A percentile compares a stretch with the other conserved stretches of the same genome.
phyloP scores from a whole-genome alignment of 2,113 vertebrate genomes.

The Eptesicus fuscus region DNA sequence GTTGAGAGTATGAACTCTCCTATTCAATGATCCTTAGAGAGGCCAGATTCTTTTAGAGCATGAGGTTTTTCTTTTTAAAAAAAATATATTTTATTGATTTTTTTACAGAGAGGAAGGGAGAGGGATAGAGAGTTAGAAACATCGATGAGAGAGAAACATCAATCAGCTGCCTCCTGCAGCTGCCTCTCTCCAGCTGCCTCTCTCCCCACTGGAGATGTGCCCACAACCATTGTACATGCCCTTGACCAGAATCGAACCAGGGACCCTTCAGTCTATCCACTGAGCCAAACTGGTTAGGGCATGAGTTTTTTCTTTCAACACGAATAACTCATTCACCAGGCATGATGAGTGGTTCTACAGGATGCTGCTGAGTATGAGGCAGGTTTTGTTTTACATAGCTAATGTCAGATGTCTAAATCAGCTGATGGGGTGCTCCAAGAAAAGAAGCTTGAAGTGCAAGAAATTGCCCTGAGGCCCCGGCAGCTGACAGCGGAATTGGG shows the following conservation, averaged over 20 bases:
- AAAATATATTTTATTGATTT: no score
- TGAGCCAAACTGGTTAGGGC: neutral
- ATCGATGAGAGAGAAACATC: no score
- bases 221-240: no score
- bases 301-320: neutral
- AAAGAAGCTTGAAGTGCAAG: constrained; percentile 5
- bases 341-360: neutral
- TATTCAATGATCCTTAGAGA: neutral
- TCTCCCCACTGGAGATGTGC: no score
- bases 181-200: no score
- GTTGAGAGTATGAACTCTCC: neutral
- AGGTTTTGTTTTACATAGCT: constrained; percentile 6
- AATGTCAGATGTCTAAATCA: neutral
- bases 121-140: no score
- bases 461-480: neutral
- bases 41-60: neutral
- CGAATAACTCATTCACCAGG: neutral
- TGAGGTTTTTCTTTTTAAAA: neutral
- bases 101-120: no score
- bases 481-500: neutral
- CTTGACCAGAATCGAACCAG: no score
- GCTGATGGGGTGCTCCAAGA: neutral
- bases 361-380: neutral
- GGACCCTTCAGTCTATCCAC: no score
- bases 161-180: no score